phyloP scores from a whole-genome alignment of 2,888 invertebrate species.

The Dolomedes plantarius region DNA sequence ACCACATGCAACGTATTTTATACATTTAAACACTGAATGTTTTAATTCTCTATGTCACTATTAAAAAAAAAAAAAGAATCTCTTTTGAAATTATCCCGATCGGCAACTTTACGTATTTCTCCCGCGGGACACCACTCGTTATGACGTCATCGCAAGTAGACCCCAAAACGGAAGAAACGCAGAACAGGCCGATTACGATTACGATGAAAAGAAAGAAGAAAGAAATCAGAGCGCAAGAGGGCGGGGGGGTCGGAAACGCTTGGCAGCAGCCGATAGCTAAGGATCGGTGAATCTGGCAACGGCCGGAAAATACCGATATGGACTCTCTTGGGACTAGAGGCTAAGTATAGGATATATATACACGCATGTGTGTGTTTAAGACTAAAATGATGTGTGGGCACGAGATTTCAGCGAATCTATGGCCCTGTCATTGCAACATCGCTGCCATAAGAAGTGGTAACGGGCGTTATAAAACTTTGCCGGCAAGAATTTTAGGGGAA shows the following conservation, averaged over 20 bases:
- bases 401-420: slow-evolving; percentile 58
- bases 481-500: slow-evolving; percentile 22
- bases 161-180: slow-evolving; percentile 27
- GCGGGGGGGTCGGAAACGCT: slow-evolving; percentile 46
- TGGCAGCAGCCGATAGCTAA: slow-evolving; percentile 66
- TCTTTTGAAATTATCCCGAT: background rate
- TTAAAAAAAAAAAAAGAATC: background rate
- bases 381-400: slow-evolving; percentile 52
- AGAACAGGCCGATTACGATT: slow-evolving; percentile 54
- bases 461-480: slow-evolving; percentile 61
- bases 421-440: slow-evolving; percentile 50
- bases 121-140: slow-evolving; percentile 17
- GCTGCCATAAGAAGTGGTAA: slow-evolving; percentile 31
- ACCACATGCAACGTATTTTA: too few relatives aligned
- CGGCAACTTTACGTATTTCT: background rate
- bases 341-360: slow-evolving; percentile 42
- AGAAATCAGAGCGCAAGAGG: slow-evolving; percentile 3
- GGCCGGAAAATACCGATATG: slow-evolving; percentile 61
- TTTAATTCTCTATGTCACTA: background rate
- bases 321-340: slow-evolving; percentile 41
- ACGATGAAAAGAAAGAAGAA: slow-evolving; percentile 48
- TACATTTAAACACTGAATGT: too few relatives aligned
- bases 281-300: slow-evolving; percentile 63
- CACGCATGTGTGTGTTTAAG: slow-evolving; percentile 32
- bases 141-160: slow-evolving; percentile 41